Base-by-base conservation (phyloP, 2,888 invertebrate species). In the Meliscaeva auricollis region DNA sequence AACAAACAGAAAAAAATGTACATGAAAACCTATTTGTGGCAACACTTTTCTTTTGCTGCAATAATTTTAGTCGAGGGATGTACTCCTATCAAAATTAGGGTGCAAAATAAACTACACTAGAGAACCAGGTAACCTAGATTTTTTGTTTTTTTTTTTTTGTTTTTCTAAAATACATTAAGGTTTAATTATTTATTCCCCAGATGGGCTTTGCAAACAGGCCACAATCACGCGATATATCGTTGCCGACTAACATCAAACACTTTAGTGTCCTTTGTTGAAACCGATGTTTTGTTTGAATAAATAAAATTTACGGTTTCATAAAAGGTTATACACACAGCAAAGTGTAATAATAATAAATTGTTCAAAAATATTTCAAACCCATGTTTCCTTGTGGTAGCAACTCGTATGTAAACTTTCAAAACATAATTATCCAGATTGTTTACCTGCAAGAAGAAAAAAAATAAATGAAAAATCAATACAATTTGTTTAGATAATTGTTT, bases 211-310 rank as follows among this genome's bases (percentile, higher is more conserved):
- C 58, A 84, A 80, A 84, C 70, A 22, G 62, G 52, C n/a, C 32
- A 32, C 80, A 52, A 62, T 66, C 84, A 80, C 80, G 84, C 84
- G 75, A 84, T 75, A 22, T 80, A 64, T 48, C 84, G 84, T 84
- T 75, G 64, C 32, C 20, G 46, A 41, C 66, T 41, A 75, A 75
- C 84, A 84, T 80, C 70, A 80, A 84, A 64, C 73, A 82, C 68
- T 68, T 58, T 54, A 46, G 64, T 17, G 78, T 60, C 54, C 73
- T 68, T 78, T 78, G 54, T 62, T 74, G 60, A 58, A 66, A 46
- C 22, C 46, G 60, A 62, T 72, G 66, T 41, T 82, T 82, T 54
- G 48, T 56, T 74, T 78, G 38, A 68, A 60, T 82, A 32, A 78
- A 78, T 78, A 73, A 83, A 78, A 60, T 17, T 54, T 46, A 26